A percentile compares a stretch with the other conserved stretches of the same genome.
These are phyloP conservation scores for Tiliacea citrago DNA, from an alignment of 2,888 invertebrate species.

Conservation along the genomic window DNA sequence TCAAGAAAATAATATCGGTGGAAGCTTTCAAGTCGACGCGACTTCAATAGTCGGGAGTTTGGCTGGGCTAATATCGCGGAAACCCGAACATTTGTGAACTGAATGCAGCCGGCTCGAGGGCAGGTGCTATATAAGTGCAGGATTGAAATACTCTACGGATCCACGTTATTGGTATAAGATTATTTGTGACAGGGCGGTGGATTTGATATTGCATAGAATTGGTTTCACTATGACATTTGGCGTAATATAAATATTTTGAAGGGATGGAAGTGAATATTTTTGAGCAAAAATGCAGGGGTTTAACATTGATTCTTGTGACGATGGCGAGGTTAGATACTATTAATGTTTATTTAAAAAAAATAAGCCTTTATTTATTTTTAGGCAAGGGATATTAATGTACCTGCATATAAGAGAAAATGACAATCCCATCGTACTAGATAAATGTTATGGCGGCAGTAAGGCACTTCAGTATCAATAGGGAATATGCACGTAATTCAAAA, in stretches of 20 bases:
- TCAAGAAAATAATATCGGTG: conserved; percentile 48
- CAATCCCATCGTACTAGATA: too few relatives aligned
- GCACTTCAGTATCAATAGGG: too few relatives aligned
- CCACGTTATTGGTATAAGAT: conserved; percentile 40
- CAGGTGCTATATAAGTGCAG: conserved; percentile 44
- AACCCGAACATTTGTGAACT: conserved; percentile 61
- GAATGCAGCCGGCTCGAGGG: conserved; percentile 61
- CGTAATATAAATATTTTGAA: not conserved
- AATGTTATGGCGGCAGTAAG: too few relatives aligned
- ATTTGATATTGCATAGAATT: conserved; percentile 39
- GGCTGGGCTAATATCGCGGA: conserved; percentile 40
- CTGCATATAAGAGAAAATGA: too few relatives aligned
- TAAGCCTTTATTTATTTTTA: too few relatives aligned
- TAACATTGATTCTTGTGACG: not conserved
- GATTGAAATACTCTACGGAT: conserved; percentile 53
- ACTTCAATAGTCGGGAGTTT: conserved; percentile 40
- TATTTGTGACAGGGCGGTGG: conserved; percentile 31
- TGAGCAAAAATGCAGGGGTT: not conserved
- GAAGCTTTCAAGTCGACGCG: conserved; percentile 39
- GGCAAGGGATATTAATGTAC: too few relatives aligned
- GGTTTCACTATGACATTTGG: conserved; percentile 11
- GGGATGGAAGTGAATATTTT: not conserved
- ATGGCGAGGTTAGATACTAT: not conserved
- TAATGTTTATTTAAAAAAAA: too few relatives aligned
- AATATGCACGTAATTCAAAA: too few relatives aligned